Evolutionary conservation across 2,113 vertebrate genomes (phyloP), one percentile per base, ranked within the genome.

Genomic region (Neomonachus schauinslandi): DNA sequence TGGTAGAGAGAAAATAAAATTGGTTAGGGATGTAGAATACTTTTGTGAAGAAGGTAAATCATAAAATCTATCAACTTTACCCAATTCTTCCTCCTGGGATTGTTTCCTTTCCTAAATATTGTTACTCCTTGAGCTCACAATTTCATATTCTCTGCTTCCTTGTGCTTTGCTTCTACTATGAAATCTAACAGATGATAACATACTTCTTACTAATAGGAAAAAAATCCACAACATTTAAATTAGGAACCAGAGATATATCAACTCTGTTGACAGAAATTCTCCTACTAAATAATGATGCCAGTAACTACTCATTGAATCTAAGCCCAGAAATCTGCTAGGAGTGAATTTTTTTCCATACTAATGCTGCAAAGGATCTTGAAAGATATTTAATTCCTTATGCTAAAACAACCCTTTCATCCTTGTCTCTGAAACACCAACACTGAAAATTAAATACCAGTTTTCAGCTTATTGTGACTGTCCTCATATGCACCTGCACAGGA

Each of bases 261-360:
- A 80, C 16, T 92, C 26, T 91, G 72, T 84, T 90, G 55, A 95
- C 77, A 94, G 87, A 97, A 97, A 98, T 39, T 77, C 33, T 92
- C 53, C 46, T 92, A 80, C 96, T 86, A 96, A 97, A 94, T 96
- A 98, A 96, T 92, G 55, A 95, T 89, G 74, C 55, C 84, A 96
- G 46, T 97, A 96, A 96, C 46, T 63, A 87, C 36, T 92, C 55
- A 92, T 65, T 97, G 93, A 96, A 93, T 95, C 82, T 86, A 89
- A 97, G 92, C 51, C 69, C 51, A 91, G 77, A 89, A 95, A 95
- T 85, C 63, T 42, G 15, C 61, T 90, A 76, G 36, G 49, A 71
- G 57, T 72, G 26, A 71, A 57, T 57, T 82, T 89, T 91, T 96
- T 94, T 69, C 22, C 55, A 39, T 57, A 33, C 28, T 94, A 96